Percentiles rank a stretch among this genome's conserved stretches.
Conservation (phyloP, 2,888 invertebrate species). For the Lottia gigantea region DNA sequence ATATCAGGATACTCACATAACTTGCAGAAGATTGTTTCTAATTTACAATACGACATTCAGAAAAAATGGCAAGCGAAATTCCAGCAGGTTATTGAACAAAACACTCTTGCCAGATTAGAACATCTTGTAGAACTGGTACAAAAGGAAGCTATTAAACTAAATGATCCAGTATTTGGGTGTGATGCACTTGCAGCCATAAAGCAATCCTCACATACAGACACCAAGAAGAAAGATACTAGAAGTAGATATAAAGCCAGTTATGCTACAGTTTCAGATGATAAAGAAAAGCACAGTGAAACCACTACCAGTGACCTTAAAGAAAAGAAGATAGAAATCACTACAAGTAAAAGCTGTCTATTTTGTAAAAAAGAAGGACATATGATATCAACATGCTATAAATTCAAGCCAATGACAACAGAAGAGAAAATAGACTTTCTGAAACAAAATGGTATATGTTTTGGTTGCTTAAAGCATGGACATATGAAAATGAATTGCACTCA, state of each 20-base stretch:
- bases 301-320: too few species aligned
- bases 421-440: not conserved
- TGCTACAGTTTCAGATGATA: too few species aligned
- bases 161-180: not conserved
- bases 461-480: conserved; percentile 11
- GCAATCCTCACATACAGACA: not conserved
- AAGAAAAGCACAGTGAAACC: too few species aligned
- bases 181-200: not conserved
- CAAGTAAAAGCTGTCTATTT: not conserved
- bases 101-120: conserved; percentile 9
- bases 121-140: not conserved
- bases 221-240: conserved; percentile 1
- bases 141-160: not conserved
- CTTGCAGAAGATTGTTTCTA: not conserved
- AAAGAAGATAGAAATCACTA: not conserved
- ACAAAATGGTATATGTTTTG: not conserved
- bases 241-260: not conserved
- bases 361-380: conserved; percentile 1
- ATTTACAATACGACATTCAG: not conserved
- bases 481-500: not conserved
- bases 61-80: not conserved
- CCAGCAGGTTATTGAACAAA: not conserved
- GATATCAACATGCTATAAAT: not conserved
- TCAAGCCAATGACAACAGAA: not conserved
- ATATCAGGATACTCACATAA: conserved; percentile 3